phyloP scores from a whole-genome alignment of 2,797 vertebrate species.

The Cheirogaleus major region DNA sequence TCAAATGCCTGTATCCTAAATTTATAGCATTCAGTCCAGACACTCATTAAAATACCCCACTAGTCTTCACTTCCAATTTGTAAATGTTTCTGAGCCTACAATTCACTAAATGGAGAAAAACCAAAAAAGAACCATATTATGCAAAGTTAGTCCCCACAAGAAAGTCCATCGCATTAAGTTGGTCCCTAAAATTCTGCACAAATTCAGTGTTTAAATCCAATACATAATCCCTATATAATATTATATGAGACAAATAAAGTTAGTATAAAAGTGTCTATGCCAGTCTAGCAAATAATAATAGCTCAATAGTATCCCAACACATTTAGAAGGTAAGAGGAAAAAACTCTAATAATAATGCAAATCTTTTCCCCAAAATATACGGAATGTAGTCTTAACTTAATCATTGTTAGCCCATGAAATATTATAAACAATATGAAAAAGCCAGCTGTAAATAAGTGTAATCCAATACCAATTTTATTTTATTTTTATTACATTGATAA shows the following conservation, averaged over 20 bases:
- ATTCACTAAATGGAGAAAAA: constrained; percentile 18
- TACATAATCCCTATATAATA: constrained; percentile 51
- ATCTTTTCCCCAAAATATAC: background rate
- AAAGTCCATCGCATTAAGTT: constrained; percentile 59
- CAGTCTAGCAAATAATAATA: background rate
- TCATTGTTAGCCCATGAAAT: background rate
- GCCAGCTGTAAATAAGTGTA: background rate
- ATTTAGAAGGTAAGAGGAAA: background rate
- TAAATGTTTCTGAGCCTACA: background rate
- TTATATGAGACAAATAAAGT: constrained; percentile 47
- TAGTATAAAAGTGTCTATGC: constrained; percentile 26
- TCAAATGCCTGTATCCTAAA: background rate
- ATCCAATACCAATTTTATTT: background rate
- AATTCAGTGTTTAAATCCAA: constrained; percentile 71
- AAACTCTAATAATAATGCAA: background rate
- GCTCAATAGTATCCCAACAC: background rate
- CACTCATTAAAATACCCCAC: background rate
- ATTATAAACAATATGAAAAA: background rate
- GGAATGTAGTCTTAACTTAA: background rate
- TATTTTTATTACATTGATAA: background rate
- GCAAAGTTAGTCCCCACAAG: constrained; percentile 63
- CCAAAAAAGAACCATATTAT: constrained; percentile 21
- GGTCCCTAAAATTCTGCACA: constrained; percentile 56
- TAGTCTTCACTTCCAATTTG: background rate
- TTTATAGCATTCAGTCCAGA: background rate